Evolutionary conservation across 2,888 invertebrate genomes (phyloP), one percentile per base, ranked within the genome.

Genomic region (Spisula solida): DNA sequence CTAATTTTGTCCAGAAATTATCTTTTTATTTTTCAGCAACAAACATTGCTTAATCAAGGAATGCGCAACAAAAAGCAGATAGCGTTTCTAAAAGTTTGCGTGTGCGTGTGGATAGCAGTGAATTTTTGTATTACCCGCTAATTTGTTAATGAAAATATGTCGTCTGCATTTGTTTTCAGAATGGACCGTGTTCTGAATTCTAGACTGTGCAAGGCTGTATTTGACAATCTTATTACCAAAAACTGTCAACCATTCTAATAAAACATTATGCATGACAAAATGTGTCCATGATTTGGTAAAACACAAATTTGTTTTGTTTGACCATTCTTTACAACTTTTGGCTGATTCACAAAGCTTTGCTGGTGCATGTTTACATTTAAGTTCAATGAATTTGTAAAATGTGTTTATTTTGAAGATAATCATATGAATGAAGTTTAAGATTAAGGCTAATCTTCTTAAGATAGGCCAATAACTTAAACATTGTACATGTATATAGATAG

Each of bases 41-140:
- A 41, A 47, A 41, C 51, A 41, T 34, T n/a, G 48, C 51, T 34
- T 34, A 48, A 75, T 29, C 60, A 60, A 29, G 83, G 75, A 47
- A 16, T 31, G 51, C 29, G 51, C 83, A 31, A 41, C 29, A 51
- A 25, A 41, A 31, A 31, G 47, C 75, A 51, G 83, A 83, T 70
- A 75, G 75, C 83, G 66, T 78, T 48, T 4, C 80, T 51, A 78
- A 75, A 85, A 70, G 83, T 87, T 87, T 83, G 80, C 80, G 84
- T 88, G 85, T 85, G 85, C 81, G 85, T 88, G 85, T 86, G 85
- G 85, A 78, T 56, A 60, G 31, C 34, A 34, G 31, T 34, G 75
- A 75, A 12, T 75, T 75, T 31, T 31, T 75, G 12, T 29, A 34
- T 34, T 34, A 18, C 41, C 41, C 8, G 75, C 16, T 34, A 31